Conservation (phyloP, 2,113 vertebrate species). For the Saguinus midas region DNA sequence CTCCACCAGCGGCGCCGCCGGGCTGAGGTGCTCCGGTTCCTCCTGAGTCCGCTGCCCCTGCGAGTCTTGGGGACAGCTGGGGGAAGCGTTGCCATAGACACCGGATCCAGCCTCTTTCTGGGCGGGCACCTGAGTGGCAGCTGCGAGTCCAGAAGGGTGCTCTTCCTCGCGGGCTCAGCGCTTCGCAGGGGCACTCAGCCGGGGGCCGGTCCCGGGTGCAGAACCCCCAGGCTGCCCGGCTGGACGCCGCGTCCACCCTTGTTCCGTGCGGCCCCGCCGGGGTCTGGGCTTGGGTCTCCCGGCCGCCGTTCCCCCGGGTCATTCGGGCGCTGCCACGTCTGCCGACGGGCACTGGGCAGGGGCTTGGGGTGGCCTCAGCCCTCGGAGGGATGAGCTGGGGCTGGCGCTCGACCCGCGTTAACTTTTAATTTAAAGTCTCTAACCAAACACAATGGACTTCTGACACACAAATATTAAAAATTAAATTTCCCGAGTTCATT, state of each 20-base stretch:
- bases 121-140: neutral
- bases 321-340: neutral
- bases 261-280: rapidly evolving
- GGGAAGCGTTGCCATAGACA: rapidly evolving
- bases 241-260: rapidly evolving
- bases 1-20: neutral
- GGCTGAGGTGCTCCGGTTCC: rapidly evolving
- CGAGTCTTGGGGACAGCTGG: rapidly evolving
- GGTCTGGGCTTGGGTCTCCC: neutral
- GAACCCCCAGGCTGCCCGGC: neutral
- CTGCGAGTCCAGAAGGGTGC: neutral
- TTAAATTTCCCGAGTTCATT: slow-evolving; percentile 92
- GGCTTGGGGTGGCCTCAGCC: neutral
- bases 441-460: slow-evolving; percentile 86
- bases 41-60: rapidly evolving
- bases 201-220: too few species aligned
- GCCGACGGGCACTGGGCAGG: rapidly evolving
- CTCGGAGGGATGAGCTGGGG: slow-evolving; percentile 41
- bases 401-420: slow-evolving; percentile 76
- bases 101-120: rapidly evolving
- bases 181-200: rapidly evolving
- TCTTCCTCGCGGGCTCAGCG: rapidly evolving
- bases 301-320: neutral
- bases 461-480: slow-evolving; percentile 92
- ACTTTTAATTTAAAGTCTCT: slow-evolving; percentile 87